These are phyloP conservation scores for Numida meleagris DNA, from an alignment of 2,113 vertebrate genomes.

Conservation along the genomic window DNA sequence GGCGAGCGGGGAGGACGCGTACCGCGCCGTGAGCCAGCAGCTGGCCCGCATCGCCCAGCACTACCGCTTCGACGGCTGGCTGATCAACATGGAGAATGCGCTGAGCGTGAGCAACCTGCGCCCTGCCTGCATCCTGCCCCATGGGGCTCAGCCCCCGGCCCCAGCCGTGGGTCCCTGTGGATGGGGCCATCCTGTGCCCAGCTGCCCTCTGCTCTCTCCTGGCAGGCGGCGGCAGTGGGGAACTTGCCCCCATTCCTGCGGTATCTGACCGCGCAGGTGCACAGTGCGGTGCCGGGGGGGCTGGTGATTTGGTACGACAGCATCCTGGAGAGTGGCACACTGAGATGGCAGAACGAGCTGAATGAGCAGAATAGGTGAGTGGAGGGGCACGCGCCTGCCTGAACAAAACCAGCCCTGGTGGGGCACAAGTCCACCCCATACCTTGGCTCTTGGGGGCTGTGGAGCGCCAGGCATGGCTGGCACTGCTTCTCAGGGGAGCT, in stretches of 20 bases:
- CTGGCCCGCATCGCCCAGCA: constrained; percentile 86
- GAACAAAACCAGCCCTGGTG: rapidly evolving
- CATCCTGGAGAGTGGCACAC: constrained; percentile 77
- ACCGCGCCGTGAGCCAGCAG: constrained; percentile 78
- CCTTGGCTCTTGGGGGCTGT: rapidly evolving
- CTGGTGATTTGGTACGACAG: constrained; percentile 96
- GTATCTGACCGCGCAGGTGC: constrained; percentile 84
- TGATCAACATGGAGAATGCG: constrained; percentile 92
- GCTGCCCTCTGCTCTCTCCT: not conserved
- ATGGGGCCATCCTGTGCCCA: rapidly evolving
- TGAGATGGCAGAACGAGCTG: constrained; percentile 93
- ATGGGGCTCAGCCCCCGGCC: not conserved
- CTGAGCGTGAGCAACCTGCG: constrained; percentile 83
- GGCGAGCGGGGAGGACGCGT: constrained; percentile 76
- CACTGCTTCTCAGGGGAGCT: rapidly evolving
- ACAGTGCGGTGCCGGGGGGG: constrained; percentile 77
- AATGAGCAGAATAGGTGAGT: constrained; percentile 86
- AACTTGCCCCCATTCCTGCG: constrained; percentile 83
- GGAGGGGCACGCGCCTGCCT: rapidly evolving
- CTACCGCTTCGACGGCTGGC: constrained; percentile 91
- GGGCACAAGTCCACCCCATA: not conserved
- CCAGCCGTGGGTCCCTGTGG: rapidly evolving
- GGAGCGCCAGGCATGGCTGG: rapidly evolving
- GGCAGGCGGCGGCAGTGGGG: constrained; percentile 76
- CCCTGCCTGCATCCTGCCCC: too few species aligned